Base-by-base conservation (phyloP, 2,888 invertebrate genomes). In the Lathronympha strigana region DNA sequence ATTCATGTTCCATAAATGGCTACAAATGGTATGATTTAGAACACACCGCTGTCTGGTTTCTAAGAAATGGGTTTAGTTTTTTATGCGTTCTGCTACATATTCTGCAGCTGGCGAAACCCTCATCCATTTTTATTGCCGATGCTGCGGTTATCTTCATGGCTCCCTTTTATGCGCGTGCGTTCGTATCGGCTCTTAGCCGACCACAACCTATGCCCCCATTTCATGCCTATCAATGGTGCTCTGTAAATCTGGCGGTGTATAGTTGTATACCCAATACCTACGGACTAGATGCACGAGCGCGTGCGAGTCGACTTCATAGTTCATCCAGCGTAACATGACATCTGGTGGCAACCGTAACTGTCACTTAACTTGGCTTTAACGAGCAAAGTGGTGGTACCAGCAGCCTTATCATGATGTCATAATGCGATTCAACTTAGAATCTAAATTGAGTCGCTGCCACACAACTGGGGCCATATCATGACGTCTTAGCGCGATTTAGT, bases 61-160 rank as follows among this genome's bases (percentile, higher is more conserved):
- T 58, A 58, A 49, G 47, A 58, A 49, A 58, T 57, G 28, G 31
- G 33, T 53, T 60, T 38, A 36, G 23, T 51, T 50, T 64, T 64
- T 53, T 51, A 60, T 38, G 36, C 5, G 25, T 43, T 36, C 43
- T 38, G 58, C 43, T 62, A 45, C 43, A 51, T 64, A 58, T 53
- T 60, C 25, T 38, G 40, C 64, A 53, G 53, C 78, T 82, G 82
- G 82, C 79, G 75, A 77, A 78, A 81, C 83, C 78, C 83, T 79
- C 82, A 79, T 79, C 76, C 77, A 75, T 83, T 83, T 83, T 57
- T 57, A 57, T 33, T 57, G 43, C 57, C 40, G 31, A 80, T 79
- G 69, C 76, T 77, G 76, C 69, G 79, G 80, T 78, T 78, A 77
- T 79, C 79, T 78, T 66, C 72, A 71, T 73, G 73, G 73, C 68